Evolutionary conservation across 2,888 invertebrate species (phyloP).

Genomic region (Chrysotoxum bicinctum): DNA sequence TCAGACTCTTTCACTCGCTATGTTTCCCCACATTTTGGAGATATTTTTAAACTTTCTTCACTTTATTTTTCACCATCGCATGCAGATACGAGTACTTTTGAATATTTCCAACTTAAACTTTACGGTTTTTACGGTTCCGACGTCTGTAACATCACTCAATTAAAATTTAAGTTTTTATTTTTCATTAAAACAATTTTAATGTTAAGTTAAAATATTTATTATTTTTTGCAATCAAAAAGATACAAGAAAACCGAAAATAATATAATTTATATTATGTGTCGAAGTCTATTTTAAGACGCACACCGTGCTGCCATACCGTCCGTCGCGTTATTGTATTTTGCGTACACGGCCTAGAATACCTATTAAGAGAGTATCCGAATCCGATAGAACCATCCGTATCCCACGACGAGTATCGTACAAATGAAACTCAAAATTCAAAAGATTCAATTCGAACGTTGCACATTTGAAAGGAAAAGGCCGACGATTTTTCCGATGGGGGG

Average conservation of each 20-base stretch:
- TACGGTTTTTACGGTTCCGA: neutral
- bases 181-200: conserved; percentile 20
- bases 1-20: conserved; percentile 46
- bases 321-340: neutral
- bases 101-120: neutral
- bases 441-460: conserved; percentile 44
- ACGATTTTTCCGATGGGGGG: conserved; percentile 38
- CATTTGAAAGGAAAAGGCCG: conserved; percentile 47
- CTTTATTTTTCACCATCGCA: conserved; percentile 49
- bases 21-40: conserved; percentile 71
- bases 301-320: conserved; percentile 38
- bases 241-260: conserved; percentile 44
- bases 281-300: conserved; percentile 67
- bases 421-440: conserved; percentile 46
- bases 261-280: conserved; percentile 37
- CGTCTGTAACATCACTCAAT: neutral
- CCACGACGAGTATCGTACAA: conserved; percentile 59
- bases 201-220: conserved; percentile 26
- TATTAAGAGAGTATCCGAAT: conserved; percentile 37
- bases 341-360: conserved; percentile 54
- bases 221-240: conserved; percentile 50
- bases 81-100: conserved; percentile 24
- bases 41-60: conserved; percentile 61
- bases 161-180: conserved; percentile 3
- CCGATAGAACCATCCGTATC: conserved; percentile 52